Evolutionary conservation across 1,140 invertebrate species (phyloP).

Genomic region (Heliothis virescens): DNA sequence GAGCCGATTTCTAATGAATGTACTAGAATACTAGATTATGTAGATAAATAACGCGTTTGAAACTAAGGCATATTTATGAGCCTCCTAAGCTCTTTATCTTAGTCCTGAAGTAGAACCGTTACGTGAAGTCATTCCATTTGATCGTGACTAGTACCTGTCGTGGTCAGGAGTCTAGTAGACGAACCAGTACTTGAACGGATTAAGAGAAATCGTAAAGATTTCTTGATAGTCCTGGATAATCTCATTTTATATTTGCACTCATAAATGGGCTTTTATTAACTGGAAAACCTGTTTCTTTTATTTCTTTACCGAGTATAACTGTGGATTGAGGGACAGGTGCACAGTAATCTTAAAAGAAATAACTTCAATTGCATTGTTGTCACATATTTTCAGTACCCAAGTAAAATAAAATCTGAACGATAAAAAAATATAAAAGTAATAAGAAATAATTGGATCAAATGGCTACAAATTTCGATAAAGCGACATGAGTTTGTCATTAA

Average conservation of each 20-base stretch:
- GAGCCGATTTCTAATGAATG: slow-evolving; percentile 13
- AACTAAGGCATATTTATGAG: slow-evolving; percentile 14
- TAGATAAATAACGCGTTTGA: slow-evolving; percentile 23
- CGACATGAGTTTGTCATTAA: slow-evolving; percentile 25
- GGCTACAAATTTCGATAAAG: slow-evolving; percentile 5
- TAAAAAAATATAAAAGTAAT: not conserved
- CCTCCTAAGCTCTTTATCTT: not conserved
- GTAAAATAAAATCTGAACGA: not conserved
- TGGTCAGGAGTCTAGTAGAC: slow-evolving; percentile 35
- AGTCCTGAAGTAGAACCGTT: slow-evolving; percentile 2
- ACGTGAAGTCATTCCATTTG: not conserved
- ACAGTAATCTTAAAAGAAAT: not conserved
- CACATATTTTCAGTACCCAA: not conserved
- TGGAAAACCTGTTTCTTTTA: not conserved
- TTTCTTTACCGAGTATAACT: no score
- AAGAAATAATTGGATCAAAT: not conserved
- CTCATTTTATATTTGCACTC: not conserved
- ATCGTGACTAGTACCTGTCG: slow-evolving; percentile 18
- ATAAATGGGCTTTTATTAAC: not conserved
- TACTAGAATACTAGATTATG: slow-evolving; percentile 21
- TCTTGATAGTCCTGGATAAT: not conserved
- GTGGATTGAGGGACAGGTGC: no score
- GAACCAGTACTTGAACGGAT: slow-evolving; percentile 27
- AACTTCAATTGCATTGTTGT: not conserved
- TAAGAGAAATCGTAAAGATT: not conserved